Evolutionary conservation across 2,797 vertebrate species (phyloP), one percentile per base, ranked within the genome.

Genomic region (Amazona ochrocephala): DNA sequence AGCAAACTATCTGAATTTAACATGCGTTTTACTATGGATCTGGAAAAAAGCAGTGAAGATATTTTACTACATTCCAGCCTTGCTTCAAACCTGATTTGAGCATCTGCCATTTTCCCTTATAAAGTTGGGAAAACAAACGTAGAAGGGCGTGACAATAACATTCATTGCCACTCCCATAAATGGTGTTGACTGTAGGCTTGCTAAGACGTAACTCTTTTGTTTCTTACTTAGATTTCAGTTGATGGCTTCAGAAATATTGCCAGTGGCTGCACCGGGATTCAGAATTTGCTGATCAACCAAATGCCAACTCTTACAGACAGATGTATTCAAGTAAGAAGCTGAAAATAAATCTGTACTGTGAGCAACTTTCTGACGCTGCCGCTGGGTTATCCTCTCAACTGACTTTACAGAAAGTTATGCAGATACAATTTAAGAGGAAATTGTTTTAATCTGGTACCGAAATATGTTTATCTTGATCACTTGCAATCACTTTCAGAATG

Each of bases 221-320:
- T 93, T 75, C 67, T 67, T 78, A 76, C 92, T 79, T 84, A 99
- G 98, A 98, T 99, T 94, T 98, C 98, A 64, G 97, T 97, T 91
- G 97, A 98, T 93, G 98, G 98, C 65, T 99, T 99, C 96, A 97
- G 47, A 95, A 97, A 97, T 92, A 97, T 98, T 87, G 98, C 97
- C 19, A 95, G 42, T 24, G 97, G 97, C 84, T 99, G 98, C 91
- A 97, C 93, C 39, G 94, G 93, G 23, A 98, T 99, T 94, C 97
- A 95, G 86, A 97, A 98, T 50, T 94, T 99, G 66, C 97, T 98
- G 42, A 97, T 99, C 83, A 97, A 98, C 48, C 97, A 99, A 94
- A 98, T 98, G 98, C 97, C 98, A 74, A 98, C 97, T 23, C 97
- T 99, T 84, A 98, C 97, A 5, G 98, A 98, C 71, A 96, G 74